These are phyloP conservation scores for Macrobrachium rosenbergii DNA, from an alignment of 1,140 invertebrate genomes.

Conservation along the genomic window DNA sequence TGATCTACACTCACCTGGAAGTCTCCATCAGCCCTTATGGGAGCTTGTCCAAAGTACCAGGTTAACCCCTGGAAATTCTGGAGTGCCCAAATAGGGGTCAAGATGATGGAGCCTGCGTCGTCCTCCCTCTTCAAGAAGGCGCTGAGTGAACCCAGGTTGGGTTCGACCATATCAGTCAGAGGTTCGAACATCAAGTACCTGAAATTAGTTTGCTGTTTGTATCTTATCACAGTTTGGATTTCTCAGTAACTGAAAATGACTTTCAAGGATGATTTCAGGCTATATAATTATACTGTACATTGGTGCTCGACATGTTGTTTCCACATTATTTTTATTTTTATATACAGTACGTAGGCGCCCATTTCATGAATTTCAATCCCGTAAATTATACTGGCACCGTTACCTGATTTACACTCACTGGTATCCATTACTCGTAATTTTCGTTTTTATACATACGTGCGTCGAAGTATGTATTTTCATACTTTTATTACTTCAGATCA, in stretches of 20 bases:
- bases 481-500: not conserved
- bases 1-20: constrained; percentile 49
- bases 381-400: no score
- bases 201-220: not conserved
- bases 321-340: no score
- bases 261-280: not conserved
- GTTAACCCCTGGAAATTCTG: constrained; percentile 79
- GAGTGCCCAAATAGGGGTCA: constrained; percentile 76
- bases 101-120: constrained; percentile 68
- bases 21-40: constrained; percentile 68
- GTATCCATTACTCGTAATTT: not conserved
- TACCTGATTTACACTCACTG: no score
- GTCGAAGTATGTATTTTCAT: not conserved
- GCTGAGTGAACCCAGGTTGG: constrained; percentile 75
- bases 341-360: not conserved
- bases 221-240: not conserved
- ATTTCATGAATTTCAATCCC: no score
- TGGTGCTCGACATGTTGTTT: no score
- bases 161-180: constrained; percentile 77
- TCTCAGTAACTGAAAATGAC: not conserved
- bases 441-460: not conserved
- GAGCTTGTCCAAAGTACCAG: constrained; percentile 76
- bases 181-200: constrained; percentile 78
- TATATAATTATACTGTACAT: no score
- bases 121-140: constrained; percentile 70